phyloP scores from a whole-genome alignment of 2,113 vertebrate species.

The Manacus vitellinus region DNA sequence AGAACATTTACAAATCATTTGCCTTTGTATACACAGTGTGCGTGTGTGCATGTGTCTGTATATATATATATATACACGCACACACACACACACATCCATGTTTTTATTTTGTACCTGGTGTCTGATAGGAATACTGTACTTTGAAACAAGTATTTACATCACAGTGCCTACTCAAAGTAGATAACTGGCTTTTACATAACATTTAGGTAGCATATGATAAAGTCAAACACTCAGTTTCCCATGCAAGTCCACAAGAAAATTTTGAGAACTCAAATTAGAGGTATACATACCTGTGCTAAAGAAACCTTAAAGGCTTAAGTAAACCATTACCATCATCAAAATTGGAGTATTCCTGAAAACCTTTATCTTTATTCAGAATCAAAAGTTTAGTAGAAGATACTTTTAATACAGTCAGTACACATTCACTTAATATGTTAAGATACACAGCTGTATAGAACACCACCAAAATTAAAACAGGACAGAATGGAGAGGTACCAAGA shows the following conservation, averaged over 20 bases:
- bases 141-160: not conserved
- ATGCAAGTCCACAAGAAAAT: not conserved
- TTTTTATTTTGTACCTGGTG: not conserved
- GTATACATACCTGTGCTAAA: not conserved
- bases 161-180: not conserved
- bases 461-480: not conserved
- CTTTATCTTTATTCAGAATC: not conserved
- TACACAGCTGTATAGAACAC: not conserved
- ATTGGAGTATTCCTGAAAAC: not conserved
- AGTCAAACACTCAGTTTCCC: not conserved
- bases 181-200: not conserved
- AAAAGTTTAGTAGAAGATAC: not conserved
- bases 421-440: not conserved
- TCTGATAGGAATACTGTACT: not conserved
- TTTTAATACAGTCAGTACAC: not conserved
- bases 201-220: not conserved
- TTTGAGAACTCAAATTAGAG: not conserved
- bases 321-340: not conserved
- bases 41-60: rapidly evolving
- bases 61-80: too few relatives aligned
- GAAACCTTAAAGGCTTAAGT: not conserved
- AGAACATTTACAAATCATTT: not conserved
- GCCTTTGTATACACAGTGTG: not conserved
- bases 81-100: not conserved
- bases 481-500: not conserved